These are phyloP conservation scores for Thermophis baileyi DNA, from an alignment of 2,113 vertebrate genomes.

Conservation along the genomic window DNA sequence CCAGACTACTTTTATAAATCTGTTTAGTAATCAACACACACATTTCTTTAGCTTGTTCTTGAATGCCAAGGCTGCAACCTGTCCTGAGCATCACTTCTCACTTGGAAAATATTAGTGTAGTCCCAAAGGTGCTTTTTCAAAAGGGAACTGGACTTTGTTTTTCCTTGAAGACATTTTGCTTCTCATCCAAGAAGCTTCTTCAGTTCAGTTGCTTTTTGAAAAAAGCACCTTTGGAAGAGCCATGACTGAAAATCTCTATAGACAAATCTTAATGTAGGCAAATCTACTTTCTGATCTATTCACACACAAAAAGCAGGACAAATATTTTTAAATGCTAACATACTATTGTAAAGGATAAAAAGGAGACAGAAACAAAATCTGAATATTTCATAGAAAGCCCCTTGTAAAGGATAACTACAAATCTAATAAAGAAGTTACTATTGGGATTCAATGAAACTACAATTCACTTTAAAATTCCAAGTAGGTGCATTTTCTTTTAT, in stretches of 20 bases:
- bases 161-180: too few species aligned
- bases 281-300: background rate
- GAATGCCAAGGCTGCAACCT: background rate
- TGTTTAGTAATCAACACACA: background rate
- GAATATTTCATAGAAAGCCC: background rate
- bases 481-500: background rate
- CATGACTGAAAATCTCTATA: background rate
- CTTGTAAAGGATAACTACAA: background rate
- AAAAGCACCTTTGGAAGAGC: background rate
- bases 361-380: background rate
- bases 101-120: background rate
- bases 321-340: background rate
- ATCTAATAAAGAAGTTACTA: background rate
- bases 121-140: too few species aligned
- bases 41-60: background rate
- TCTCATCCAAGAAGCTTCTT: too few species aligned
- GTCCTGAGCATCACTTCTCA: background rate
- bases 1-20: background rate
- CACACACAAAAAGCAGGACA: background rate
- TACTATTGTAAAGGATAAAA: background rate
- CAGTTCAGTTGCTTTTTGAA: too few species aligned
- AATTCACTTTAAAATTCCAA: background rate
- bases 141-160: too few species aligned
- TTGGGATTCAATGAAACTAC: background rate
- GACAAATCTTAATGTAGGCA: background rate